phyloP scores from a whole-genome alignment of 2,888 invertebrate species.

The Stenolophus ochropezus region DNA sequence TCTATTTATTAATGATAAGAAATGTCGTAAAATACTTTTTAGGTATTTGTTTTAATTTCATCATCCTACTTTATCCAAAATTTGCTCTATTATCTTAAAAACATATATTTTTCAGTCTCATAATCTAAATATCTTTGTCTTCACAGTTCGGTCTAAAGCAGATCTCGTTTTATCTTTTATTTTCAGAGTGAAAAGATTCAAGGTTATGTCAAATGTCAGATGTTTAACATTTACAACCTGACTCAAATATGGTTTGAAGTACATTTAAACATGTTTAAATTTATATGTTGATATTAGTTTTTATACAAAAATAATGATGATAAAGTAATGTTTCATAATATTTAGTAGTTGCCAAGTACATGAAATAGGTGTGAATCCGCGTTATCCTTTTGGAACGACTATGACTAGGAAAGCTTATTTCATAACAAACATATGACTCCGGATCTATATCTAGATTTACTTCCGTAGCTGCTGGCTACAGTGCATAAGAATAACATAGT shows the following conservation, averaged over 20 bases:
- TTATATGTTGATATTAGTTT: background rate
- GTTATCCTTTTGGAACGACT: slow-evolving; percentile 5
- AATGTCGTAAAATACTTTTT: background rate
- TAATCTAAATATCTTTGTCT: background rate
- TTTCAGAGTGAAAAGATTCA: background rate
- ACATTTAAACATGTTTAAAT: background rate
- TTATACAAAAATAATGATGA: slow-evolving; percentile 7
- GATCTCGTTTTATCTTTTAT: background rate
- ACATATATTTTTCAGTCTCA: background rate
- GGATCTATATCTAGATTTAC: slow-evolving; percentile 1
- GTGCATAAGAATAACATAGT: background rate
- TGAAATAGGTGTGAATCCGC: slow-evolving; percentile 7
- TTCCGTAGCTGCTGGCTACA: background rate
- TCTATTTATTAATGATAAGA: slow-evolving; percentile 7
- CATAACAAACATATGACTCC: background rate
- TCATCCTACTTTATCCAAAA: background rate
- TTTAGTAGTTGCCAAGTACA: slow-evolving; percentile 12
- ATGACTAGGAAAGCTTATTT: background rate
- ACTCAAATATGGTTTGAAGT: background rate
- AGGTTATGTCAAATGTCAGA: slow-evolving; percentile 28
- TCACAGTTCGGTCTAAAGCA: background rate
- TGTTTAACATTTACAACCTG: background rate
- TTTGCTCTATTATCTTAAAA: background rate
- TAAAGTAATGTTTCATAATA: slow-evolving; percentile 5
- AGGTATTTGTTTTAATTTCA: slow-evolving; percentile 6